These are phyloP conservation scores for Daktulosphaira vitifoliae DNA, from an alignment of 1,140 invertebrate species.

Conservation along the genomic window DNA sequence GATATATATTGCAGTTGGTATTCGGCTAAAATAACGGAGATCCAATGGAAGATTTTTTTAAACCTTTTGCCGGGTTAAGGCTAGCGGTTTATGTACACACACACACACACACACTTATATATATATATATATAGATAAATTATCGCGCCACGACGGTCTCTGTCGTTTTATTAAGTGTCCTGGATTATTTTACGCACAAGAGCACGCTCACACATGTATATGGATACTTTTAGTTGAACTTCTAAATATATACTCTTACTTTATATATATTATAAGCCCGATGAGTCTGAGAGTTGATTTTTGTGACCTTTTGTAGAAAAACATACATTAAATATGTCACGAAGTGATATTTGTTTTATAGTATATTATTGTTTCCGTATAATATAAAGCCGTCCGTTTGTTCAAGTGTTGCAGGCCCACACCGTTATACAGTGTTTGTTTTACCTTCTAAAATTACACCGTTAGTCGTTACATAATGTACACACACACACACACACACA, in stretches of 20 bases:
- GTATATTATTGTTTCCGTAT: background rate
- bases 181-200: conserved; percentile 16
- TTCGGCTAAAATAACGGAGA: conserved; percentile 3
- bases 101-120: no score
- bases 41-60: conserved; percentile 15
- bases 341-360: background rate
- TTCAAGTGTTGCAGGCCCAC: conserved; percentile 3
- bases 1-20: conserved; percentile 13
- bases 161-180: conserved; percentile 27
- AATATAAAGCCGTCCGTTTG: background rate
- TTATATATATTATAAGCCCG: no score
- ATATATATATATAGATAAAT: conserved; percentile 21
- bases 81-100: background rate
- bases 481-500: no score
- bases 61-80: background rate
- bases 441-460: conserved; percentile 26
- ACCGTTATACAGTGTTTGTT: background rate
- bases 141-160: conserved; percentile 5
- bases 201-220: no score
- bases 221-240: no score
- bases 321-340: no score
- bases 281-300: no score
- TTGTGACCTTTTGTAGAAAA: no score
- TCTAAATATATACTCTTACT: no score
- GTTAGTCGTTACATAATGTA: no score